Evolutionary conservation across 2,888 invertebrate genomes (phyloP).

Genomic region (Dasysyrphus tricinctus): DNA sequence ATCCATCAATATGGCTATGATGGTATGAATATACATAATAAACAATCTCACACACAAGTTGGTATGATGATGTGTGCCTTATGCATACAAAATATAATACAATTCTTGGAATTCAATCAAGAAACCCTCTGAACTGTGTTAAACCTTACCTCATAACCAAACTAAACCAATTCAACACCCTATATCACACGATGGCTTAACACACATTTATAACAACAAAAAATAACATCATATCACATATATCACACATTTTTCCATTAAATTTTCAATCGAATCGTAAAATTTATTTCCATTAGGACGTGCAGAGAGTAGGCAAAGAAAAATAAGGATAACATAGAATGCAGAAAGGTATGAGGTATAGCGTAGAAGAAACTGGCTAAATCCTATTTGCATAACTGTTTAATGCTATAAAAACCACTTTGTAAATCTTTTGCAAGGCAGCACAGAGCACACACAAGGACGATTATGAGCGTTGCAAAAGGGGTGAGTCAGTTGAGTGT

Average conservation of each 20-base stretch:
- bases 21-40: background rate
- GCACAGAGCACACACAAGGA: background rate
- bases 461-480: background rate
- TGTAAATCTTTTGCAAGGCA: constrained; percentile 25
- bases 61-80: background rate
- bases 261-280: constrained; percentile 45
- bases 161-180: constrained; percentile 12
- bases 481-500: background rate
- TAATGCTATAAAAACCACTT: constrained; percentile 45
- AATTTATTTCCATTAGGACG: constrained; percentile 31
- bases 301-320: background rate
- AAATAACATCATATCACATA: constrained; percentile 14
- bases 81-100: constrained; percentile 17
- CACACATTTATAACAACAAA: background rate
- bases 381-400: constrained; percentile 55
- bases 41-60: background rate
- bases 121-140: constrained; percentile 13
- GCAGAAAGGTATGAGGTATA: background rate
- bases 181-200: background rate
- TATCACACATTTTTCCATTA: constrained; percentile 34
- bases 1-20: constrained; percentile 25
- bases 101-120: constrained; percentile 42
- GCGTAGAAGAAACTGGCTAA: constrained; percentile 12
- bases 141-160: constrained; percentile 12
- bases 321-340: background rate